Percentiles rank a stretch among this genome's conserved stretches.
These are phyloP conservation scores for Aphrophora alni DNA, from an alignment of 2,888 invertebrate genomes.

Conservation along the genomic window DNA sequence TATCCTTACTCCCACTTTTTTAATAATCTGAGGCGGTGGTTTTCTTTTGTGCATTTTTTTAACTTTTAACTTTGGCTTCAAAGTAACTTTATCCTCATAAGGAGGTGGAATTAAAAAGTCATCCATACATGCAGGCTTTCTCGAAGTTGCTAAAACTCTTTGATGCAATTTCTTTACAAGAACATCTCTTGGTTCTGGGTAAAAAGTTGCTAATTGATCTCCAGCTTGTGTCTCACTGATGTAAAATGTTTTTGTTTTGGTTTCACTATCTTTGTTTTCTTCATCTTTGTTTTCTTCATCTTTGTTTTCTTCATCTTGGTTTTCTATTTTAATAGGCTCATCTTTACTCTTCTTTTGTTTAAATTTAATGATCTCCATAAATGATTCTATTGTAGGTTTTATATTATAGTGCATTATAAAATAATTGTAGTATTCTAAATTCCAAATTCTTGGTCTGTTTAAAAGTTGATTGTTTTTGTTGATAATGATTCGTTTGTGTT, in stretches of 20 bases:
- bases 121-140: not conserved
- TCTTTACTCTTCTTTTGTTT: not conserved
- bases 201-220: not conserved
- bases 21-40: too few species aligned
- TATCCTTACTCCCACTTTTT: too few species aligned
- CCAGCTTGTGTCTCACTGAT: too few species aligned
- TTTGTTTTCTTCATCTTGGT: not conserved
- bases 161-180: not conserved
- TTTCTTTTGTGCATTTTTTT: too few species aligned
- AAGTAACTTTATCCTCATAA: not conserved
- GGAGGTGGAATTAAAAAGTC: not conserved
- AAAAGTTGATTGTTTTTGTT: not conserved
- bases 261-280: not conserved
- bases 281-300: not conserved
- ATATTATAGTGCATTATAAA: not conserved
- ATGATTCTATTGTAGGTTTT: not conserved
- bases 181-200: not conserved
- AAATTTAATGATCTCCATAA: not conserved
- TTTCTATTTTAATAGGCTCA: not conserved
- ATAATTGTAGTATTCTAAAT: not conserved
- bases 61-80: too few species aligned
- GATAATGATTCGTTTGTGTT: not conserved
- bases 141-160: not conserved
- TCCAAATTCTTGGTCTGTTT: not conserved
- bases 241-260: not conserved